Conservation (phyloP, 2,888 invertebrate genomes). For the Drosophila stalkeri region DNA sequence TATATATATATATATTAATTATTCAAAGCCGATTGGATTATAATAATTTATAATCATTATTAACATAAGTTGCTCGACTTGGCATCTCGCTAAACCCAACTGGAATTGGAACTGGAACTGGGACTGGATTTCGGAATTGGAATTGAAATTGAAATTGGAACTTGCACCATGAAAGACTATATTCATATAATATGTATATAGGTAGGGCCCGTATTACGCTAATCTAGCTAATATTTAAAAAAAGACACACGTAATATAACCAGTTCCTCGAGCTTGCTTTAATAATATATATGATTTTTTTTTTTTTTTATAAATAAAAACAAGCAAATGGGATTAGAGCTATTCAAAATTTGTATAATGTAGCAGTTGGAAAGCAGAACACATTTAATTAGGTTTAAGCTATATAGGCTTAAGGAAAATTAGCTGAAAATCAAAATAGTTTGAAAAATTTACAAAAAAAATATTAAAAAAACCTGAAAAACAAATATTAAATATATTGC, state of each 20-base stretch:
- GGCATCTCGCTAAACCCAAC: slow-evolving; percentile 24
- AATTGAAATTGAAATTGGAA: slow-evolving; percentile 15
- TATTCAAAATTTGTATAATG: background rate
- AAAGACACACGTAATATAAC: slow-evolving; percentile 11
- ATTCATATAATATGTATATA: background rate
- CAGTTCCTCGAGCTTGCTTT: slow-evolving; percentile 3
- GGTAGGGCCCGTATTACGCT: slow-evolving; percentile 23
- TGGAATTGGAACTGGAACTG: slow-evolving; percentile 32
- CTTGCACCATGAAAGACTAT: slow-evolving; percentile 8
- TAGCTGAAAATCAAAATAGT: background rate
- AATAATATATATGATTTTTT: slow-evolving; percentile 7
- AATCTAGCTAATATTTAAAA: slow-evolving; percentile 11
- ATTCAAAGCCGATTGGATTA: slow-evolving; percentile 86
- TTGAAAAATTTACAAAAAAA: background rate
- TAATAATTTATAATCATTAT: slow-evolving; percentile 85
- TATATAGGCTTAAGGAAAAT: background rate
- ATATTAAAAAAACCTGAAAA: background rate
- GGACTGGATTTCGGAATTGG: slow-evolving; percentile 23
- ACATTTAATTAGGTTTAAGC: background rate
- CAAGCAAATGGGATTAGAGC: slow-evolving; percentile 7
- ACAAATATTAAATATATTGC: no score
- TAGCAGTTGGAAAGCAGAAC: background rate
- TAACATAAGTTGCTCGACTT: slow-evolving; percentile 69
- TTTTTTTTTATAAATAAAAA: background rate
- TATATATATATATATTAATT: slow-evolving; percentile 83